A percentile compares a stretch with the other conserved stretches of the same genome.
Evolutionary conservation across 2,113 vertebrate genomes (phyloP).

Genomic region (Tragelaphus imberbis): DNA sequence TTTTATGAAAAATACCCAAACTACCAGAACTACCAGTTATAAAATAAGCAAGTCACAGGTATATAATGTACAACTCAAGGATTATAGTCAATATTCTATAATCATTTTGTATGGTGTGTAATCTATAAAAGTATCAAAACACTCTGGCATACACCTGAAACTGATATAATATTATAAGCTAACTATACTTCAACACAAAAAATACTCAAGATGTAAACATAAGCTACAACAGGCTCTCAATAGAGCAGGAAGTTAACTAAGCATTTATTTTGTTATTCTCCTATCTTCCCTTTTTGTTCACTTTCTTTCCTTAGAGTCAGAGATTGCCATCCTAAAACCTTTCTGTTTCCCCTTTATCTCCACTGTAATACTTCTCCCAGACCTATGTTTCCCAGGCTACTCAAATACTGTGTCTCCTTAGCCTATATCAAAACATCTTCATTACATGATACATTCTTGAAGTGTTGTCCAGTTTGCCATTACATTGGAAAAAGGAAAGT

Average conservation of each 20-base stretch:
- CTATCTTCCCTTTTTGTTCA: not conserved
- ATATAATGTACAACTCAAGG: not conserved
- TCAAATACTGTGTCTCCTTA: not conserved
- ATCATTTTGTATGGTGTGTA: not conserved
- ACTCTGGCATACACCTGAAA: not conserved
- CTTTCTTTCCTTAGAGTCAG: not conserved
- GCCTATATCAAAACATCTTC: not conserved
- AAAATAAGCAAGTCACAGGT: not conserved
- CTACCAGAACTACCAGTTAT: not conserved
- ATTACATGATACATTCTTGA: not conserved
- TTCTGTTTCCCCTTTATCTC: not conserved
- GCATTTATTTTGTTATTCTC: not conserved
- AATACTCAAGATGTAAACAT: not conserved
- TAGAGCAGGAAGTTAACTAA: not conserved
- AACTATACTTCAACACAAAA: not conserved
- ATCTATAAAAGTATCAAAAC: not conserved
- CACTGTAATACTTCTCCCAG: not conserved
- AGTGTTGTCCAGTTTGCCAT: not conserved
- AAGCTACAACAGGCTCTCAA: not conserved
- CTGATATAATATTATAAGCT: not conserved
- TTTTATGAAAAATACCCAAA: not conserved
- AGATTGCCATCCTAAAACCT: not conserved
- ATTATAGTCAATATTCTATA: not conserved
- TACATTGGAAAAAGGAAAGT: not conserved
- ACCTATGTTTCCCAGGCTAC: not conserved